Percentiles rank a stretch among this genome's conserved stretches.
Conservation (phyloP, 2,888 invertebrate species). For the Anodontia alba region DNA sequence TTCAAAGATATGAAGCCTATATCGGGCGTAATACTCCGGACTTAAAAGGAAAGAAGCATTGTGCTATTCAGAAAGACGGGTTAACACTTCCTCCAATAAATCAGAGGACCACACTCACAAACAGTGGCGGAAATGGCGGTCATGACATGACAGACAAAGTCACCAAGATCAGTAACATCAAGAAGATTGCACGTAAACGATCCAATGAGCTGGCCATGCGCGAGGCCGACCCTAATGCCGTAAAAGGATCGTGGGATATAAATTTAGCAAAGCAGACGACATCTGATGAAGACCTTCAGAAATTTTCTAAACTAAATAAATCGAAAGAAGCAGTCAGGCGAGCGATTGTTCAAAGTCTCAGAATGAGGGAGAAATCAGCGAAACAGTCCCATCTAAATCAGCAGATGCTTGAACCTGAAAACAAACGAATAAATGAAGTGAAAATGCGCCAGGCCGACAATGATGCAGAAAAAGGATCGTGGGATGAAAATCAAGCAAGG, state of each 20-base stretch:
- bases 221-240: not conserved
- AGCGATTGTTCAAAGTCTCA: not conserved
- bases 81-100: not conserved
- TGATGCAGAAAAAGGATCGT: not conserved
- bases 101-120: not conserved
- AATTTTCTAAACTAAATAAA: not conserved
- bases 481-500: not conserved
- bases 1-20: not conserved
- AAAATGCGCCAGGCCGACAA: not conserved
- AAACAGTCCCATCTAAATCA: not conserved
- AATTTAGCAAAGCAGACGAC: not conserved
- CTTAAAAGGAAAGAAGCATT: not conserved
- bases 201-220: not conserved
- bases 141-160: not conserved
- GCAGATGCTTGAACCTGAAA: not conserved
- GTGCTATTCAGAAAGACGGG: not conserved
- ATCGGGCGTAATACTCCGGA: not conserved
- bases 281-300: not conserved
- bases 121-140: not conserved
- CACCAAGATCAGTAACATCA: not conserved
- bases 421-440: not conserved
- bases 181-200: slow-evolving; percentile 10
- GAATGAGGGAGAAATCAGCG: not conserved
- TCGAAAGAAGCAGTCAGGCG: not conserved
- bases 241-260: not conserved